Evolutionary conservation across 2,888 invertebrate species (phyloP).

Genomic region (Podotricha telesiphe): DNA sequence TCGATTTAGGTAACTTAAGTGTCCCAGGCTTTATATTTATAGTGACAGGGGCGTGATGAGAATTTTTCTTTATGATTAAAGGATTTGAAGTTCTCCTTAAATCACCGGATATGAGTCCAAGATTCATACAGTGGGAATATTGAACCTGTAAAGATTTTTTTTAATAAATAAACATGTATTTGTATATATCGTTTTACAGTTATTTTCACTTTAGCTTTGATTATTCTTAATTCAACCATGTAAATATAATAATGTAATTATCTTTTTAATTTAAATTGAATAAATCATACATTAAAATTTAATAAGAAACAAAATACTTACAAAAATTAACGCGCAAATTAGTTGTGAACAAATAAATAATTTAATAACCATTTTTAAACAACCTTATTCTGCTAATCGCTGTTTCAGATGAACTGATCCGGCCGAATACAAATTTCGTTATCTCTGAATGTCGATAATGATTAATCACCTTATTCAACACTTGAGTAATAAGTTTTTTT

Average conservation of each 20-base stretch:
- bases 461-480: slow-evolving; percentile 52
- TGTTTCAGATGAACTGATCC: slow-evolving; percentile 39
- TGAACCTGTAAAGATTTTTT: slow-evolving; percentile 52
- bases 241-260: too few relatives aligned
- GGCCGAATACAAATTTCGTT: slow-evolving; percentile 38
- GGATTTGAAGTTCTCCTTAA: slow-evolving; percentile 54
- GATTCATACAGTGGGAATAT: slow-evolving; percentile 47
- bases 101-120: slow-evolving; percentile 60
- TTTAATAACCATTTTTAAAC: slow-evolving; percentile 17
- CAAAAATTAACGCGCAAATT: slow-evolving; percentile 39
- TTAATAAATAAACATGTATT: too few relatives aligned
- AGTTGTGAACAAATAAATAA: slow-evolving; percentile 27
- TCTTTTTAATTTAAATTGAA: too few relatives aligned
- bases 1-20: slow-evolving; percentile 37
- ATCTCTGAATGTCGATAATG: slow-evolving; percentile 42
- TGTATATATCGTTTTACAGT: too few relatives aligned
- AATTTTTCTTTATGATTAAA: slow-evolving; percentile 53
- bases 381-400: not conserved
- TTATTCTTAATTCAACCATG: too few relatives aligned
- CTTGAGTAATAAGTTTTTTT: slow-evolving; percentile 40
- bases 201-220: too few relatives aligned
- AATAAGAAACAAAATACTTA: slow-evolving; percentile 44
- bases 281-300: not conserved
- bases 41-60: slow-evolving; percentile 57
- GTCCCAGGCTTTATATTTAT: slow-evolving; percentile 55